Percentiles rank a stretch among this genome's conserved stretches.
phyloP scores from a whole-genome alignment of 2,888 invertebrate species.

The Microdon myrmicae region DNA sequence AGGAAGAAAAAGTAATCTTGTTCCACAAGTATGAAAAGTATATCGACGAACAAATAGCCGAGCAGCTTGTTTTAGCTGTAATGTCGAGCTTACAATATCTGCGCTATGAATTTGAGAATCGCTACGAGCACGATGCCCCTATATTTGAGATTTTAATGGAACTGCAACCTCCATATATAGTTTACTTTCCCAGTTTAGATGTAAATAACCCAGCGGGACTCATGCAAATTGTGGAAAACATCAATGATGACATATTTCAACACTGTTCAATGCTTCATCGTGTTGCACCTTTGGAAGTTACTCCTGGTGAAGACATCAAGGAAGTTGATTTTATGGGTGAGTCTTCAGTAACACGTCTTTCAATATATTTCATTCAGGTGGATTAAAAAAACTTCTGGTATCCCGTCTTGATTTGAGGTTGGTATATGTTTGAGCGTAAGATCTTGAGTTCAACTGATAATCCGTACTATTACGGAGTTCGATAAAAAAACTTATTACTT shows the following conservation, averaged over 20 bases:
- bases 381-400: not conserved
- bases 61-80: constrained; percentile 70
- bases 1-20: constrained; percentile 54
- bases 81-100: constrained; percentile 61
- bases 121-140: constrained; percentile 67
- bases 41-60: constrained; percentile 73
- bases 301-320: constrained; percentile 37
- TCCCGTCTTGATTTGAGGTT: too few species aligned
- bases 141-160: constrained; percentile 82
- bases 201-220: constrained; percentile 69
- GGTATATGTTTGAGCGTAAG: too few species aligned
- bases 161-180: constrained; percentile 77
- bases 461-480: too few species aligned
- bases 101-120: constrained; percentile 62
- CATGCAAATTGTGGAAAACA: constrained; percentile 73
- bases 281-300: constrained; percentile 67
- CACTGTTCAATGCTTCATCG: constrained; percentile 79
- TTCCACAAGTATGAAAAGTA: constrained; percentile 71
- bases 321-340: constrained; percentile 54
- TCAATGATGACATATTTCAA: constrained; percentile 81
- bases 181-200: constrained; percentile 75
- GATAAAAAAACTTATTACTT: too few species aligned
- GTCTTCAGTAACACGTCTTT: constrained; percentile 1
- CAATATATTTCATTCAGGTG: not conserved
- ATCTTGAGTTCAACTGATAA: too few species aligned